Conservation (phyloP, 2,888 invertebrate genomes). For the Epirrhoe alternata region DNA sequence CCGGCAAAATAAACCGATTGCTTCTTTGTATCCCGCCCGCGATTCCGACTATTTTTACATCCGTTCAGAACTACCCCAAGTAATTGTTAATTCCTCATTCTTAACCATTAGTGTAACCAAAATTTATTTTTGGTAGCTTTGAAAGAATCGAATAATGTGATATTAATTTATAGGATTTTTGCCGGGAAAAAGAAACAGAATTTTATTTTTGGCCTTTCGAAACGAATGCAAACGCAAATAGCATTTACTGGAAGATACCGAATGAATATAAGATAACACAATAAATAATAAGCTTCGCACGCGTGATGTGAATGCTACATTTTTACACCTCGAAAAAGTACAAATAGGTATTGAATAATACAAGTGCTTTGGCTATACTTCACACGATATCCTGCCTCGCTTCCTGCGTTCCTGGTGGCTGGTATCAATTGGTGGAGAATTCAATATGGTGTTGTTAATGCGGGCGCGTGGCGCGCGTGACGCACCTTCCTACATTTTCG, state of each 20-base stretch:
- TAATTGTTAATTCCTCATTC: background rate
- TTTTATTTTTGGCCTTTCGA: conserved; percentile 12
- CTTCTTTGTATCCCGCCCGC: conserved; percentile 8
- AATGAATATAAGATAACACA: conserved; percentile 10
- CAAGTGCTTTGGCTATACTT: conserved; percentile 53
- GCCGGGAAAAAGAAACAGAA: conserved; percentile 9
- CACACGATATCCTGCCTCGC: conserved; percentile 63
- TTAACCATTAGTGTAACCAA: background rate
- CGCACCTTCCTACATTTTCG: conserved; percentile 52
- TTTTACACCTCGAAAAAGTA: conserved; percentile 27
- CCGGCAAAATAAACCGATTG: conserved; percentile 12
- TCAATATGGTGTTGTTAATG: conserved; percentile 71
- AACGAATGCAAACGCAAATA: conserved; percentile 18
- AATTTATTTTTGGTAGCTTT: background rate
- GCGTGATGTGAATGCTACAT: conserved; percentile 15
- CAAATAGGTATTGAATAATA: conserved; percentile 44
- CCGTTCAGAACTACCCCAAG: background rate
- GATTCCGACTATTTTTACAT: conserved; percentile 13
- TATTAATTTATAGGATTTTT: conserved; percentile 16
- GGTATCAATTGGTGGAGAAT: conserved; percentile 76
- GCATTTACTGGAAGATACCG: conserved; percentile 16
- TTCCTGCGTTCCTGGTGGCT: conserved; percentile 72
- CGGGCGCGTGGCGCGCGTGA: conserved; percentile 58
- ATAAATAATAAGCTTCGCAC: conserved; percentile 24
- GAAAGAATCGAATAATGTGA: background rate